A percentile compares a stretch with the other conserved stretches of the same genome.
Evolutionary conservation across 2,888 invertebrate genomes (phyloP).

Genomic region (Drosophila bunnanda): DNA sequence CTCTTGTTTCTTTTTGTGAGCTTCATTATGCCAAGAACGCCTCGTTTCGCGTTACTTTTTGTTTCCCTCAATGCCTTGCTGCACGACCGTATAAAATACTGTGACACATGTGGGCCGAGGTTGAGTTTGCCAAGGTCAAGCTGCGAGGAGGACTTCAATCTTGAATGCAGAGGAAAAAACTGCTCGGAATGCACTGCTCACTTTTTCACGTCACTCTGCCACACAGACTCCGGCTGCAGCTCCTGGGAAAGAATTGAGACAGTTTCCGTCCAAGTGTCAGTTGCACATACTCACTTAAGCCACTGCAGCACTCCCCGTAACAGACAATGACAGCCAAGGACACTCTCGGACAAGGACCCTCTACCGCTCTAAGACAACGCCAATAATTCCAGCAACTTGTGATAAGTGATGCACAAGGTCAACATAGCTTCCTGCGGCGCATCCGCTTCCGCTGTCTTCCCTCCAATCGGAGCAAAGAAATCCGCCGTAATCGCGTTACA

Average conservation of each 20-base stretch:
- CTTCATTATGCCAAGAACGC: constrained; percentile 39
- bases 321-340: constrained; percentile 42
- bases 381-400: constrained; percentile 35
- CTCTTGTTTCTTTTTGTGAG: constrained; percentile 31
- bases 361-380: constrained; percentile 8
- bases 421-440: constrained; percentile 21
- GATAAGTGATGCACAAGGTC: constrained; percentile 44
- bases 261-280: constrained; percentile 17
- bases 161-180: constrained; percentile 1
- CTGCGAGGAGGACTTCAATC: constrained; percentile 11
- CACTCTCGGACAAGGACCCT: constrained; percentile 34
- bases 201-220: constrained; percentile 1
- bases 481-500: constrained; percentile 34
- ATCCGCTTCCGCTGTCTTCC: constrained; percentile 2
- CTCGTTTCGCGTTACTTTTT: constrained; percentile 16
- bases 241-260: constrained; percentile 4
- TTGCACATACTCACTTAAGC: constrained; percentile 20
- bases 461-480: constrained; percentile 12
- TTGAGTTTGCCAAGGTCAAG: constrained; percentile 40
- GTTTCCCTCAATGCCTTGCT: constrained; percentile 11
- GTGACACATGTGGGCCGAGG: constrained; percentile 47
- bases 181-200: constrained; percentile 6
- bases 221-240: neutral
- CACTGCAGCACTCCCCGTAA: constrained; percentile 10
- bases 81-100: neutral